phyloP scores from a whole-genome alignment of 2,888 invertebrate species.

The Drosophila antonietae region DNA sequence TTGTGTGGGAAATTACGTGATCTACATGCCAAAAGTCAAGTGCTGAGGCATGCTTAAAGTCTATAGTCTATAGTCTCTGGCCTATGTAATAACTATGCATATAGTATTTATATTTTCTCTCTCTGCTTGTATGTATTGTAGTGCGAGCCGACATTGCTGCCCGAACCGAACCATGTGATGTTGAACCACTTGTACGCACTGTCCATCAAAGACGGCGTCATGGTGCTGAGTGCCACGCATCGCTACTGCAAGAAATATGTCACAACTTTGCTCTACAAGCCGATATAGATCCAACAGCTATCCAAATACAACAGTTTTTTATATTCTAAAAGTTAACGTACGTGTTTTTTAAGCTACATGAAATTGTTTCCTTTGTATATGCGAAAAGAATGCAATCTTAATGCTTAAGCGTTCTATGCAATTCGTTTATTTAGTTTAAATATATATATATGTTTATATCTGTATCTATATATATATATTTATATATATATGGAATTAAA shows the following conservation, averaged over 20 bases:
- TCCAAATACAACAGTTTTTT: conserved; percentile 24
- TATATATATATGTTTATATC: conserved; percentile 69
- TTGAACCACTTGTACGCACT: conserved; percentile 99
- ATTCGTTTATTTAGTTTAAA: conserved; percentile 64
- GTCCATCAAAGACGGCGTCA: conserved; percentile 99
- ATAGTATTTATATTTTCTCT: neutral
- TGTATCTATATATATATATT: conserved; percentile 50
- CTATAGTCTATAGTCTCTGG: neutral
- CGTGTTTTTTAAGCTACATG: conserved; percentile 49
- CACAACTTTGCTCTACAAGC: conserved; percentile 98
- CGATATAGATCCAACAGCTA: conserved; percentile 88
- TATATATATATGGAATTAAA: conserved; percentile 50
- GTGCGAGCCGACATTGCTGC: conserved; percentile 99
- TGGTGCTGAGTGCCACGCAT: conserved; percentile 99
- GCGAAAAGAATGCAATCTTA: conserved; percentile 5
- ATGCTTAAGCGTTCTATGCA: conserved; percentile 68
- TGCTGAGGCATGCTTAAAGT: conserved; percentile 3
- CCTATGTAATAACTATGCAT: neutral
- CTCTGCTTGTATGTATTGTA: conserved; percentile 85
- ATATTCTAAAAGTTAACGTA: conserved; percentile 24
- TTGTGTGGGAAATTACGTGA: neutral
- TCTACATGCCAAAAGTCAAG: conserved; percentile 3
- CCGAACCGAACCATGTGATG: conserved; percentile 99
- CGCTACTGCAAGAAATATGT: conserved; percentile 99
- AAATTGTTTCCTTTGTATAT: conserved; percentile 30